These are phyloP conservation scores for Corythaixoides concolor DNA, from an alignment of 2,113 vertebrate species.

Conservation along the genomic window DNA sequence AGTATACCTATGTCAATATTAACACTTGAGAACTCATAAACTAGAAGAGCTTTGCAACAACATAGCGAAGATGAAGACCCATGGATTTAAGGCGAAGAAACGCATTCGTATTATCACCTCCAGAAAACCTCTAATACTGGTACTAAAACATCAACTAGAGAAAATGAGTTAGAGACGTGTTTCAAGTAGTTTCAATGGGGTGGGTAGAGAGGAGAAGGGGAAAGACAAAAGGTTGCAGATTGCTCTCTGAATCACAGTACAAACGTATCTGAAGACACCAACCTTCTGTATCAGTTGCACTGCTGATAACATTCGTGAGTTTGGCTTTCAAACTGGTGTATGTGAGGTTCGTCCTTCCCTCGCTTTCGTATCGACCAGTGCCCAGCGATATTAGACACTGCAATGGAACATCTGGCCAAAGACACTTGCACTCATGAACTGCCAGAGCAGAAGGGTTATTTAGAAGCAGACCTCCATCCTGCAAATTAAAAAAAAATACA, in stretches of 20 bases:
- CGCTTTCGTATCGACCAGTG: conserved; percentile 85
- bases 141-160: neutral
- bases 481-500: conserved; percentile 15
- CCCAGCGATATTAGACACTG: conserved; percentile 93
- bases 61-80: neutral
- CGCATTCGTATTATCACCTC: neutral
- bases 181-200: neutral
- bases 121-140: neutral
- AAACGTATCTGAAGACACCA: conserved; percentile 14
- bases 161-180: neutral
- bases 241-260: neutral
- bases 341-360: conserved; percentile 76
- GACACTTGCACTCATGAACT: conserved; percentile 90
- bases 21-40: neutral
- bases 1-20: neutral
- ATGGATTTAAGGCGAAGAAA: neutral
- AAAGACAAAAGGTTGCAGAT: neutral
- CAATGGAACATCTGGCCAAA: conserved; percentile 89
- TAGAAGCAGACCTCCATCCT: conserved; percentile 95
- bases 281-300: conserved; percentile 95
- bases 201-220: neutral
- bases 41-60: neutral
- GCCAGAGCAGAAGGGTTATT: conserved; percentile 95
- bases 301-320: conserved; percentile 92
- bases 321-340: conserved; percentile 93